A percentile compares a stretch with the other conserved stretches of the same genome.
Conservation (phyloP, 1,140 invertebrate genomes). For the Leptonema lineaticorne region DNA sequence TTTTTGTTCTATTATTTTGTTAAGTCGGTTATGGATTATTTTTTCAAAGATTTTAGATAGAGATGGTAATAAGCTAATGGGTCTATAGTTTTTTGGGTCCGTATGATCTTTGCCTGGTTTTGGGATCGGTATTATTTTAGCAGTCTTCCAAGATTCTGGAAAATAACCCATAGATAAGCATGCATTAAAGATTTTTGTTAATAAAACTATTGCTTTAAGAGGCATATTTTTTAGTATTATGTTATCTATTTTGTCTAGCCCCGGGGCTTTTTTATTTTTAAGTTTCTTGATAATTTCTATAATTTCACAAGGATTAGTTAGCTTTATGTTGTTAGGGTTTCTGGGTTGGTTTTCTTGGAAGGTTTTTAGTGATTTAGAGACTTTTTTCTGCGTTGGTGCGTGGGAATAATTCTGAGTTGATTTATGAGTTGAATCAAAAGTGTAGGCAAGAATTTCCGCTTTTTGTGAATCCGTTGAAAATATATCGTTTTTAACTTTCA, state of each 20-base stretch:
- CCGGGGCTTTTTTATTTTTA: slow-evolving; percentile 6
- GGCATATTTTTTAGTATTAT: not conserved
- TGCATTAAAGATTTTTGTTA: slow-evolving; percentile 41
- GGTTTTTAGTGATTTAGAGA: no score
- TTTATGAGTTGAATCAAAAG: not conserved
- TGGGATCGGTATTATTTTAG: slow-evolving; percentile 44
- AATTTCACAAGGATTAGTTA: not conserved
- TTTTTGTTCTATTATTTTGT: slow-evolving; percentile 31
- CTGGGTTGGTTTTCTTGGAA: not conserved
- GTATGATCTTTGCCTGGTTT: slow-evolving; percentile 46
- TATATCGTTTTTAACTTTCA: not conserved
- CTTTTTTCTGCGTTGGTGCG: not conserved
- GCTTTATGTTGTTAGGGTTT: not conserved
- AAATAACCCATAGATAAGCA: slow-evolving; percentile 44
- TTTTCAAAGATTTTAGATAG: slow-evolving; percentile 46
- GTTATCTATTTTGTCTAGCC: not conserved
- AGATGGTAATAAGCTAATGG: slow-evolving; percentile 45
- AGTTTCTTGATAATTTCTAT: not conserved
- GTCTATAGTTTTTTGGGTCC: slow-evolving; percentile 40
- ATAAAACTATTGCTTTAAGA: not conserved
- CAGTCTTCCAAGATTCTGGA: slow-evolving; percentile 44
- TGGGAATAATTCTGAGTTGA: not conserved
- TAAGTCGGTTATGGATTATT: slow-evolving; percentile 39
- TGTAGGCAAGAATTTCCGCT: not conserved
- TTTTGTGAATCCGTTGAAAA: not conserved